These are phyloP conservation scores for Eupsilia transversa DNA, from an alignment of 2,888 invertebrate species.

Conservation along the genomic window DNA sequence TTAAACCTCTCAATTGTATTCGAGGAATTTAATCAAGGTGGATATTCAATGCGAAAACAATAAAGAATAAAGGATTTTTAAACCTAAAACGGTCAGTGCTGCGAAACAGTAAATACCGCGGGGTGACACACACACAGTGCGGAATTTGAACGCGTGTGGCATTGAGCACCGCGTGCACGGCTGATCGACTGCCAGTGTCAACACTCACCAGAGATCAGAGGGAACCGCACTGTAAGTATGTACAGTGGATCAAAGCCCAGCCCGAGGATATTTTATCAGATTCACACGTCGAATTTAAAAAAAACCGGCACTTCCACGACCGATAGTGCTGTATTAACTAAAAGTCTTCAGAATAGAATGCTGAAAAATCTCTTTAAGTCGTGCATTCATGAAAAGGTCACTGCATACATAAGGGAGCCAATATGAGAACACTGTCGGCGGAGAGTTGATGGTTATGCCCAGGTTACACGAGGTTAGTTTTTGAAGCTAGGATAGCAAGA, in stretches of 20 bases:
- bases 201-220: conserved; percentile 60
- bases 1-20: conserved; percentile 16
- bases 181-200: conserved; percentile 60
- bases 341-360: conserved; percentile 30
- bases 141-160: conserved; percentile 32
- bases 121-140: conserved; percentile 3
- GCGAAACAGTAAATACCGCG: conserved; percentile 31
- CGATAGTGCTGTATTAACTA: conserved; percentile 26
- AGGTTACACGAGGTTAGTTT: conserved; percentile 5
- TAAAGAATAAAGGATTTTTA: conserved; percentile 20
- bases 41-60: conserved; percentile 19
- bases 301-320: not conserved
- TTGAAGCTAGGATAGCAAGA: not conserved
- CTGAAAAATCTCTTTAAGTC: conserved; percentile 53
- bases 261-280: conserved; percentile 55
- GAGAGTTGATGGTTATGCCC: conserved; percentile 41
- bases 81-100: conserved; percentile 22
- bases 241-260: conserved; percentile 51
- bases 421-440: conserved; percentile 54
- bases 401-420: conserved; percentile 63
- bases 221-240: conserved; percentile 46
- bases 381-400: conserved; percentile 62
- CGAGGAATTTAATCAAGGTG: conserved; percentile 30
- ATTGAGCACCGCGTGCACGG: conserved; percentile 40
- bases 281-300: conserved; percentile 39